Percentiles rank a stretch among this genome's conserved stretches.
Evolutionary conservation across 2,797 vertebrate genomes (phyloP).

Genomic region (Coendou prehensilis): DNA sequence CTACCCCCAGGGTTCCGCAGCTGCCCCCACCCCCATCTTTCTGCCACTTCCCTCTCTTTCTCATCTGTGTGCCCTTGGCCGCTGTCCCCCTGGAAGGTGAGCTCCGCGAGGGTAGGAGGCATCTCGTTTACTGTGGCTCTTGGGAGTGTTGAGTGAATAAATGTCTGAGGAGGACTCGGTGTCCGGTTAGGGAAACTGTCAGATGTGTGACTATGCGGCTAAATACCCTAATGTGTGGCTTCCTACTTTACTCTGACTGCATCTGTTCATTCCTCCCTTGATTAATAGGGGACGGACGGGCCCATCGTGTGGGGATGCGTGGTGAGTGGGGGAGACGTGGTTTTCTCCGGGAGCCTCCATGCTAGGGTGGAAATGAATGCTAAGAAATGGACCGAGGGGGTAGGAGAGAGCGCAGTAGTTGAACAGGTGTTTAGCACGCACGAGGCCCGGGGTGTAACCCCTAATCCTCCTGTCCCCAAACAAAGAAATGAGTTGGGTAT

Average conservation of each 20-base stretch:
- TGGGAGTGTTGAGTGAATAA: not conserved
- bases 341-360: not conserved
- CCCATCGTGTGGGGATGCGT: not conserved
- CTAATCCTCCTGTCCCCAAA: not conserved
- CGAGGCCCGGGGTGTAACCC: not conserved
- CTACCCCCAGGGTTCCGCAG: no score
- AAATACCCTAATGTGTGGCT: not conserved
- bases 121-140: not conserved
- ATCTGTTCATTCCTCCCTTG: not conserved
- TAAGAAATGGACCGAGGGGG: not conserved
- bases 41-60: not conserved
- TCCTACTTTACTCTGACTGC: not conserved
- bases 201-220: not conserved
- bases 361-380: not conserved
- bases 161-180: not conserved
- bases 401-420: not conserved
- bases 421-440: no score
- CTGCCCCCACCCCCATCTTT: not conserved
- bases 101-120: not conserved
- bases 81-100: not conserved
- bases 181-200: not conserved
- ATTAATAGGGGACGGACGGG: not conserved
- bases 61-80: not conserved
- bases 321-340: not conserved
- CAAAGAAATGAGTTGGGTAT: not conserved